phyloP scores from a whole-genome alignment of 2,888 invertebrate genomes.

The Temnothorax rugatulus region DNA sequence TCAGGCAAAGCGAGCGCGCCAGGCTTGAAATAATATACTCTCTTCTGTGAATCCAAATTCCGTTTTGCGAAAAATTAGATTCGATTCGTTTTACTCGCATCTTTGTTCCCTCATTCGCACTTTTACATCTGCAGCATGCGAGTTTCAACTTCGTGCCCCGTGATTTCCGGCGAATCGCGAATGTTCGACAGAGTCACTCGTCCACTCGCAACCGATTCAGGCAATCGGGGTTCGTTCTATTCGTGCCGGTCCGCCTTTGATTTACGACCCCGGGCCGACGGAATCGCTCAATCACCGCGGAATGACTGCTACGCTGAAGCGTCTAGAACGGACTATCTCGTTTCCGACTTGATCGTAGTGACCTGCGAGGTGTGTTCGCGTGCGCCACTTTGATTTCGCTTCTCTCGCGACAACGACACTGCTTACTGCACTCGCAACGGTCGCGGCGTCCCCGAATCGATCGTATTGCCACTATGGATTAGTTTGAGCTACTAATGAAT shows the following conservation, averaged over 20 bases:
- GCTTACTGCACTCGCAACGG: background rate
- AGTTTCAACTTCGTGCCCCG: background rate
- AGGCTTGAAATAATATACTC: background rate
- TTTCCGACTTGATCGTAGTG: conserved; percentile 62
- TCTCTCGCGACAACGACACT: conserved; percentile 9
- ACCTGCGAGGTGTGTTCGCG: conserved; percentile 52
- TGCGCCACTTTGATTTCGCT: conserved; percentile 43
- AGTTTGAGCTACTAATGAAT: conserved; percentile 62
- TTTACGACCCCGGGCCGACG: conserved; percentile 62
- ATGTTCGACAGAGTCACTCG: conserved; percentile 57
- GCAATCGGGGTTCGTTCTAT: conserved; percentile 56
- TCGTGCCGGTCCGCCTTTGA: conserved; percentile 59
- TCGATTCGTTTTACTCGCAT: background rate
- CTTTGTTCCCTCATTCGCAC: conserved; percentile 8
- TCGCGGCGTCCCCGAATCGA: conserved; percentile 50
- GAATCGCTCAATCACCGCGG: conserved; percentile 71
- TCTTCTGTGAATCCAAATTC: background rate
- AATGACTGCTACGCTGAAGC: conserved; percentile 49
- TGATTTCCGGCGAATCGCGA: conserved; percentile 22
- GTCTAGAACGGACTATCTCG: conserved; percentile 60
- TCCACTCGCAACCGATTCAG: conserved; percentile 55
- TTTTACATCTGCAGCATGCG: background rate
- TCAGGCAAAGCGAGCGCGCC: background rate
- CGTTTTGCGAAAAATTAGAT: background rate
- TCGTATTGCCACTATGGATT: conserved; percentile 57